Conservation (phyloP, 2,797 vertebrate genomes). For the Eurystomus glaucurus region DNA sequence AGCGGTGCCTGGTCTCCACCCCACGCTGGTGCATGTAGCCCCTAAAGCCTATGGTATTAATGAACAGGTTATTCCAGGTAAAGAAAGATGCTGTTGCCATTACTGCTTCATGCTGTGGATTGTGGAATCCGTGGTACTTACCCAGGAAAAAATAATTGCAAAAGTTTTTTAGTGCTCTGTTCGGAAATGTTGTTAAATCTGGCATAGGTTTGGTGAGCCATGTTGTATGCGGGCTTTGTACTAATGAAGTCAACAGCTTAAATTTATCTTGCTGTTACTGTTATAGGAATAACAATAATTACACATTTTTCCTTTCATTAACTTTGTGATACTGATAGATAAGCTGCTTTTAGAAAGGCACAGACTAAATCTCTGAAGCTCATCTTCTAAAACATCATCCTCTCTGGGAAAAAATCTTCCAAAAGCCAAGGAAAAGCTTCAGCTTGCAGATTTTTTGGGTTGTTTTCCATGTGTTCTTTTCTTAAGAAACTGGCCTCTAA, state of each 20-base stretch:
- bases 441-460: not conserved
- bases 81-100: not conserved
- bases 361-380: not conserved
- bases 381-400: not conserved
- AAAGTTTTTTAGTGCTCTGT: not conserved
- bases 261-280: not conserved
- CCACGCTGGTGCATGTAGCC: not conserved
- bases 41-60: fast-evolving
- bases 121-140: not conserved
- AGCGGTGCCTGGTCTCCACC: fast-evolving
- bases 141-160: fast-evolving
- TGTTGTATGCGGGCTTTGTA: not conserved
- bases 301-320: conserved; percentile 9
- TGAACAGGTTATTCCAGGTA: not conserved
- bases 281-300: not conserved
- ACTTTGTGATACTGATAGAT: not conserved
- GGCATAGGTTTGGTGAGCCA: not conserved
- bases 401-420: not conserved
- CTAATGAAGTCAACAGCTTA: not conserved
- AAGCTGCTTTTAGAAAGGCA: not conserved
- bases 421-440: not conserved
- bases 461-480: not conserved
- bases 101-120: not conserved
- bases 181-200: not conserved
- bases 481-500: not conserved